Evolutionary conservation across 1,140 invertebrate species (phyloP).

Genomic region (Lepidostoma basale): DNA sequence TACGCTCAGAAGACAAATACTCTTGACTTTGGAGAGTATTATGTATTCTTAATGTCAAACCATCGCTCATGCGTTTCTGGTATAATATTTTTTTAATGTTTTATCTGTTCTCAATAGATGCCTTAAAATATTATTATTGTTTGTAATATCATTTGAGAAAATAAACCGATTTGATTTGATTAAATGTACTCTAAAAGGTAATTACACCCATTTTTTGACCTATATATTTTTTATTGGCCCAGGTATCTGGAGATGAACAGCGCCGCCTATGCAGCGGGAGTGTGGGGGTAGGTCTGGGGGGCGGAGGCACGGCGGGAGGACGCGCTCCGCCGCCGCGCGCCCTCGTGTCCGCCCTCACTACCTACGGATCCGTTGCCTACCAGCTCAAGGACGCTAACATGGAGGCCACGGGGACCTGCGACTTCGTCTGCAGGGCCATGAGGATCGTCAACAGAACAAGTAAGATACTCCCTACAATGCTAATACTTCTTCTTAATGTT

Average conservation of each 20-base stretch:
- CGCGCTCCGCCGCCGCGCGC: constrained; percentile 38
- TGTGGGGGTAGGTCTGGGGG: constrained; percentile 53
- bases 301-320: constrained; percentile 48
- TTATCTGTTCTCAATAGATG: too few relatives aligned
- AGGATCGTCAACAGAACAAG: constrained; percentile 57
- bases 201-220: too few relatives aligned
- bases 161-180: too few relatives aligned
- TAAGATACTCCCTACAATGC: too few relatives aligned
- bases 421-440: constrained; percentile 76
- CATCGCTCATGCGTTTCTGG: too few relatives aligned
- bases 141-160: too few relatives aligned
- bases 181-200: too few relatives aligned
- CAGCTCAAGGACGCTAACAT: constrained; percentile 82
- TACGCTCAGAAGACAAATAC: too few relatives aligned
- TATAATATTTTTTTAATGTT: too few relatives aligned
- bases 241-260: constrained; percentile 78
- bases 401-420: constrained; percentile 75
- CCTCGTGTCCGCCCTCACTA: constrained; percentile 67
- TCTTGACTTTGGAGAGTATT: too few relatives aligned
- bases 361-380: constrained; percentile 79
- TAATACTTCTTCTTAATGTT: neutral
- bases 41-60: too few relatives aligned
- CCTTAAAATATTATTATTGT: too few relatives aligned
- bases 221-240: constrained; percentile 44
- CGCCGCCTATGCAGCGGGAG: constrained; percentile 62